Evolutionary conservation across 2,113 vertebrate species (phyloP).

Genomic region (Brachypodius melanocephalos): DNA sequence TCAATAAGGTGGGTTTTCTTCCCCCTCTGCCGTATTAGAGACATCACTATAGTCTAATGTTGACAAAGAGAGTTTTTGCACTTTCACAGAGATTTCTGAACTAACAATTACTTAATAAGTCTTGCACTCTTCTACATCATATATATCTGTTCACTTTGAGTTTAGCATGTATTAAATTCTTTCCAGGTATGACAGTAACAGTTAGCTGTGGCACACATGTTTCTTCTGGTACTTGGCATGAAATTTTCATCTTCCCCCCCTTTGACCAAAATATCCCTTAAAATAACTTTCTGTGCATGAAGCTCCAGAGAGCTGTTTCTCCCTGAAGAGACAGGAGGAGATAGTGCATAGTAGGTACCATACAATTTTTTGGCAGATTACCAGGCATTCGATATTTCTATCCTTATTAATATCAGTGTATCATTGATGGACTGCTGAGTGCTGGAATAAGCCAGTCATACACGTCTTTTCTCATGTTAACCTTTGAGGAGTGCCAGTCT

Average conservation of each 20-base stretch:
- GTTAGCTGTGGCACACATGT: background rate
- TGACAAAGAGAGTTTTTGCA: background rate
- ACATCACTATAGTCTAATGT: fast-evolving
- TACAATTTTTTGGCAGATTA: background rate
- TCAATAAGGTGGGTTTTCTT: background rate
- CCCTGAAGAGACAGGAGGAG: background rate
- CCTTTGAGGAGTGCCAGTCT: background rate
- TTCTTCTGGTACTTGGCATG: background rate
- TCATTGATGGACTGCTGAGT: background rate
- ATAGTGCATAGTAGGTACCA: background rate
- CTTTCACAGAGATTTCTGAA: background rate
- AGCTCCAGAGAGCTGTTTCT: background rate
- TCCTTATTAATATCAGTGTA: background rate
- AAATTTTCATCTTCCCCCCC: background rate
- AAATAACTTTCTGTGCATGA: background rate
- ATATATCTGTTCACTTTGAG: background rate
- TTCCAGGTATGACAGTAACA: background rate
- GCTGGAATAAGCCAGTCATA: background rate
- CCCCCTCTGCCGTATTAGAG: fast-evolving
- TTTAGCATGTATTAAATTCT: background rate
- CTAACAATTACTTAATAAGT: background rate
- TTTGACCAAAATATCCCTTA: background rate
- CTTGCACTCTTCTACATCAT: background rate
- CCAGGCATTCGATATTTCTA: background rate
- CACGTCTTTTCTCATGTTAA: background rate